Percentiles rank a stretch among this genome's conserved stretches.
Evolutionary conservation across 2,888 invertebrate species (phyloP).

Genomic region (Patella caerulea): DNA sequence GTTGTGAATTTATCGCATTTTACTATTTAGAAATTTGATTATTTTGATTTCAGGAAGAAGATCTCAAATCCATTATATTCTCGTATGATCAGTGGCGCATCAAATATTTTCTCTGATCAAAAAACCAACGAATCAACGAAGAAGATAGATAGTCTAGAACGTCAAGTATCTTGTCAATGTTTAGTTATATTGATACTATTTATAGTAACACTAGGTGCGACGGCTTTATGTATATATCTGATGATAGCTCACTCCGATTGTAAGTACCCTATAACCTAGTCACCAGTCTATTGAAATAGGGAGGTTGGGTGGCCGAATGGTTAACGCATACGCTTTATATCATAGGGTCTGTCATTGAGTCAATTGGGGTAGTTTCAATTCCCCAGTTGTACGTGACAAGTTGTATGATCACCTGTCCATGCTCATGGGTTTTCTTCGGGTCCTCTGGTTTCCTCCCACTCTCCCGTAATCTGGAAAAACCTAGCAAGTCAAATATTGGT

Average conservation of each 20-base stretch:
- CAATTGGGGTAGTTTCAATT: too few relatives aligned
- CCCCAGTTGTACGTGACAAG: too few relatives aligned
- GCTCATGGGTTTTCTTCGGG: too few relatives aligned
- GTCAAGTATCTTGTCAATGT: background rate
- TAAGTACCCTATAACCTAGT: background rate
- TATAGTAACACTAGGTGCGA: background rate
- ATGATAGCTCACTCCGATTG: background rate
- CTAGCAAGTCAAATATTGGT: too few relatives aligned
- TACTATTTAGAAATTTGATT: background rate
- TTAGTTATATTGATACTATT: conserved; percentile 2
- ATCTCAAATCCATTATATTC: background rate
- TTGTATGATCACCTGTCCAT: too few relatives aligned
- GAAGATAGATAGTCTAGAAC: background rate
- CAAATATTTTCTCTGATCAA: background rate
- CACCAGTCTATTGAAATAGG: too few relatives aligned
- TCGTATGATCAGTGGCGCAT: background rate
- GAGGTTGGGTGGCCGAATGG: too few relatives aligned
- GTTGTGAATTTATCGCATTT: background rate
- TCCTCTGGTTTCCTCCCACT: too few relatives aligned
- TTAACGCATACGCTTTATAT: too few relatives aligned
- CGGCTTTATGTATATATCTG: background rate
- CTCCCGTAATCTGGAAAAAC: too few relatives aligned
- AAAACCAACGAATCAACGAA: background rate
- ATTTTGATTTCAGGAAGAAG: background rate
- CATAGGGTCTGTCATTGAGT: too few relatives aligned